These are phyloP conservation scores for Digitonthophagus gazella DNA, from an alignment of 2,888 invertebrate species.

Conservation along the genomic window DNA sequence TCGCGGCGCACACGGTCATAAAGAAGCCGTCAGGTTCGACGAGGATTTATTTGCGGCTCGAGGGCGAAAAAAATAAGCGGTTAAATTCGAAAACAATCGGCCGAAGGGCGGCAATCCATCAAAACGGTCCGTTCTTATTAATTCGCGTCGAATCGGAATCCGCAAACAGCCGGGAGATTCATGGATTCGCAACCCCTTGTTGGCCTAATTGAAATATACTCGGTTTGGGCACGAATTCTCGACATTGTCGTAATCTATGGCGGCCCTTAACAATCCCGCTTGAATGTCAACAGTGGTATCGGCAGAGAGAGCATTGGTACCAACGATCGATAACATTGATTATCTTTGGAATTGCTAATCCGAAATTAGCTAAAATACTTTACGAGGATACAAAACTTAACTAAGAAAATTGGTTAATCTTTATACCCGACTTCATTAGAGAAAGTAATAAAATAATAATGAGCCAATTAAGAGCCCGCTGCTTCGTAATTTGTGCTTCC, in stretches of 20 bases:
- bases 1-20: neutral
- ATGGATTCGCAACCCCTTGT: conserved; percentile 5
- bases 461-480: neutral
- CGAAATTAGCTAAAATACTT: neutral
- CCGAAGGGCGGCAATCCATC: no score
- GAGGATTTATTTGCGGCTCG: neutral
- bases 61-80: no score
- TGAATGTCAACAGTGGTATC: neutral
- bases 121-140: neutral
- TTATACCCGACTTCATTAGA: neutral
- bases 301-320: neutral
- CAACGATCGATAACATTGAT: neutral
- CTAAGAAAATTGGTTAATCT: neutral
- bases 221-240: neutral
- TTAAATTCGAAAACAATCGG: no score
- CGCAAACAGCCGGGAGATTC: conserved; percentile 2
- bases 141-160: neutral
- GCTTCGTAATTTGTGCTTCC: neutral
- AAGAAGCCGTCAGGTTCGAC: neutral
- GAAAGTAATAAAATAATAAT: neutral
- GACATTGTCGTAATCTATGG: neutral
- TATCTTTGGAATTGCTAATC: neutral
- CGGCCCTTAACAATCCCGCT: neutral
- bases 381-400: no score
- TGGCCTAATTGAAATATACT: conserved; percentile 15